These are phyloP conservation scores for Teleopsis dalmanni DNA, from an alignment of 1,140 invertebrate species.

Conservation along the genomic window DNA sequence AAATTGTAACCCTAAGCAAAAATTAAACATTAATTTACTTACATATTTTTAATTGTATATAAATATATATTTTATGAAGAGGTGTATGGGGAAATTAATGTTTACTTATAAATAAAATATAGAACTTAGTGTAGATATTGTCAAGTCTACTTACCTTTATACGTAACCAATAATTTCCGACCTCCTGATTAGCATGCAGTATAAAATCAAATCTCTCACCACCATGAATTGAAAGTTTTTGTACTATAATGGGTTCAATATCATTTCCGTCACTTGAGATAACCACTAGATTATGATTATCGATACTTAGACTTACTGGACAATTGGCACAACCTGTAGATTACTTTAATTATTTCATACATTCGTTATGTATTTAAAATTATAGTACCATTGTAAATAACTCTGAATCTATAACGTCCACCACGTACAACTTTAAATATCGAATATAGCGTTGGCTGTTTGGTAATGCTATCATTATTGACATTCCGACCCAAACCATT, in stretches of 20 bases:
- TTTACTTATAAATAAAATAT: too few species aligned
- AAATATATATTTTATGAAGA: too few species aligned
- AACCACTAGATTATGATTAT: slow-evolving; percentile 60
- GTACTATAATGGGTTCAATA: slow-evolving; percentile 54
- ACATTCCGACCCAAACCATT: slow-evolving; percentile 49
- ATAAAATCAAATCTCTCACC: slow-evolving; percentile 71
- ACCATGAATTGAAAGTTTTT: slow-evolving; percentile 55
- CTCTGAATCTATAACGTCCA: slow-evolving; percentile 50
- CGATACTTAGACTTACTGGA: slow-evolving; percentile 60
- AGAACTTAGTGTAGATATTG: too few species aligned
- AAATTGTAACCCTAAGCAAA: slow-evolving; percentile 35
- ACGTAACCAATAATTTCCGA: slow-evolving; percentile 54
- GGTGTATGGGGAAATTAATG: too few species aligned
- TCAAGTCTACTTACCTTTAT: too few species aligned
- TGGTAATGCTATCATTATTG: slow-evolving; percentile 19
- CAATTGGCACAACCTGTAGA: slow-evolving; percentile 61
- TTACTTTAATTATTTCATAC: too few species aligned
- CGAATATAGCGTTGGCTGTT: slow-evolving; percentile 26
- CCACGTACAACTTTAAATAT: slow-evolving; percentile 38
- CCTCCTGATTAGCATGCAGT: slow-evolving; percentile 54
- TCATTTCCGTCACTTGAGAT: slow-evolving; percentile 71
- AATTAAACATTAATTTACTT: too few species aligned
- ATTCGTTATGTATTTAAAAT: not conserved
- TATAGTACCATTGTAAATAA: slow-evolving; percentile 49
- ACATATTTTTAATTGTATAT: too few species aligned